Conservation (phyloP, 2,888 invertebrate species). For the Amblyteles armatorius region DNA sequence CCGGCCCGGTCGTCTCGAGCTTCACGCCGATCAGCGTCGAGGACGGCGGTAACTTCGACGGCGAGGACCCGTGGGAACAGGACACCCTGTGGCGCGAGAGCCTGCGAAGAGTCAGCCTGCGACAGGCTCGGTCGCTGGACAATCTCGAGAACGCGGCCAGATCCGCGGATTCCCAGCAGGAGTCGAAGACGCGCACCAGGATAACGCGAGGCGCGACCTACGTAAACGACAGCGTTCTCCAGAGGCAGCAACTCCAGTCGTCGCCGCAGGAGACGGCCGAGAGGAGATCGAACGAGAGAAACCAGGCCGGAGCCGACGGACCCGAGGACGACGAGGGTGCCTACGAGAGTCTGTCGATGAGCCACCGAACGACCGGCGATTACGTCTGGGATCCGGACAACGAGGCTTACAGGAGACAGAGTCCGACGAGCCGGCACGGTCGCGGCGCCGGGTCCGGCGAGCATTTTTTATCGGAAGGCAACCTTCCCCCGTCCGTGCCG, state of each 20-base stretch:
- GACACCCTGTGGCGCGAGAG: conserved; percentile 93
- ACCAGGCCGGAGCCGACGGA: conserved; percentile 76
- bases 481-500: conserved; percentile 82
- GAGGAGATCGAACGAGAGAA: conserved; percentile 84
- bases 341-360: conserved; percentile 86
- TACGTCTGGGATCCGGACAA: conserved; percentile 84
- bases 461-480: conserved; percentile 85
- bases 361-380: conserved; percentile 79
- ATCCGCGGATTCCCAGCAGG: conserved; percentile 74
- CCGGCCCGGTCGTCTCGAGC: not conserved
- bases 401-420: conserved; percentile 80
- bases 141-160: conserved; percentile 88
- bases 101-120: conserved; percentile 91
- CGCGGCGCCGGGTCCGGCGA: conserved; percentile 63
- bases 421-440: conserved; percentile 61
- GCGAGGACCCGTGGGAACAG: conserved; percentile 93
- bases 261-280: conserved; percentile 70
- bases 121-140: conserved; percentile 93
- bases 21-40: conserved; percentile 56
- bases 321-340: conserved; percentile 85
- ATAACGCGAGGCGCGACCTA: conserved; percentile 91
- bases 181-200: conserved; percentile 82
- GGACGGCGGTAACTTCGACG: conserved; percentile 63
- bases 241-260: conserved; percentile 81
- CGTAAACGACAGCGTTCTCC: conserved; percentile 90